Percentiles rank a stretch among this genome's conserved stretches.
Conservation (phyloP, 2,113 vertebrate genomes). For the Naja naja region DNA sequence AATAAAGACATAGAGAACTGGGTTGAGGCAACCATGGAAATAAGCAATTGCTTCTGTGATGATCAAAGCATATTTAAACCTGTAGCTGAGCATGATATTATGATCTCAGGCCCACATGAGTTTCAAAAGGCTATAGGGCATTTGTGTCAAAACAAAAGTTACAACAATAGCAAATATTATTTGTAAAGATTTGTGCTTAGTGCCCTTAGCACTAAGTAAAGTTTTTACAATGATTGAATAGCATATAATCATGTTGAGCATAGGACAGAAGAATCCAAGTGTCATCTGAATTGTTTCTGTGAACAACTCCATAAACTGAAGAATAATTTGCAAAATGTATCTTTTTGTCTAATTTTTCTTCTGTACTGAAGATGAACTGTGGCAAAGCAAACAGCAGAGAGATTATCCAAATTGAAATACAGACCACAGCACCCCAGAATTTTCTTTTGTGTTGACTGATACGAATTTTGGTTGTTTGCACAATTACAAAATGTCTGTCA, state of each 20-base stretch:
- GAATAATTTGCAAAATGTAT: slow-evolving; percentile 18
- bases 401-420: slow-evolving; percentile 47
- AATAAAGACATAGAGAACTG: slow-evolving; percentile 67
- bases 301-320: neutral
- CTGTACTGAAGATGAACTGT: slow-evolving; percentile 52
- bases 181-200: slow-evolving; percentile 66
- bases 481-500: slow-evolving; percentile 62
- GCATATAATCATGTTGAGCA: slow-evolving; percentile 56
- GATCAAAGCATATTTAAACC: slow-evolving; percentile 17
- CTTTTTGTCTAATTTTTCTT: fast-evolving
- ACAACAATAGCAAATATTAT: slow-evolving; percentile 61
- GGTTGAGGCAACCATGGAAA: slow-evolving; percentile 68
- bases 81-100: slow-evolving; percentile 11
- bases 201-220: slow-evolving; percentile 46
- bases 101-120: slow-evolving; percentile 35
- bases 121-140: slow-evolving; percentile 57
- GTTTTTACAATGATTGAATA: slow-evolving; percentile 65
- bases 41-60: slow-evolving; percentile 65
- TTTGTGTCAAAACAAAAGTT: slow-evolving; percentile 64
- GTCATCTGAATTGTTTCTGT: slow-evolving; percentile 53
- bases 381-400: slow-evolving; percentile 57
- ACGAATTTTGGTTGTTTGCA: slow-evolving; percentile 56
- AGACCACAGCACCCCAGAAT: slow-evolving; percentile 38
- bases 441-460: slow-evolving; percentile 34
- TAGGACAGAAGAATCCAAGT: slow-evolving; percentile 66